These are phyloP conservation scores for Pecten maximus DNA, from an alignment of 2,888 invertebrate genomes.

Conservation along the genomic window DNA sequence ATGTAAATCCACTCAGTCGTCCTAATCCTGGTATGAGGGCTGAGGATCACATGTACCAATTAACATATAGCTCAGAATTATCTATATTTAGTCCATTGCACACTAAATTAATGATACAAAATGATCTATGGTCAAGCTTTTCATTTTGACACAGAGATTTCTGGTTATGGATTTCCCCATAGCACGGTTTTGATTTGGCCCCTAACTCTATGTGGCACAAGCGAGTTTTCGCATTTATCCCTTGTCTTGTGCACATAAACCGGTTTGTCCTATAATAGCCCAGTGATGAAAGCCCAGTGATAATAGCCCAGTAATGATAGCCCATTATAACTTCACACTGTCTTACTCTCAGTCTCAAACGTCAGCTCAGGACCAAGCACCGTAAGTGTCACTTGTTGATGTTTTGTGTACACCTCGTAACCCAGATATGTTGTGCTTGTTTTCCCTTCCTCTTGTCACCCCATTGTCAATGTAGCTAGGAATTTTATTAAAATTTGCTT, in stretches of 20 bases:
- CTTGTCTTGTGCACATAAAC: no score
- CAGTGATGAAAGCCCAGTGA: no score
- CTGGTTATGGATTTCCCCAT: not conserved
- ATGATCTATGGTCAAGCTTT: not conserved
- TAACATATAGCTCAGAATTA: no score
- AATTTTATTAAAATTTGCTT: conserved; percentile 3
- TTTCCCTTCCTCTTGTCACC: not conserved
- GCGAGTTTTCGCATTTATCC: no score
- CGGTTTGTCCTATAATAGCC: no score
- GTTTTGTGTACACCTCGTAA: conserved; percentile 10
- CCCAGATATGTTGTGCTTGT: not conserved
- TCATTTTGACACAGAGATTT: not conserved
- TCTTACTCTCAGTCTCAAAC: conserved; percentile 64
- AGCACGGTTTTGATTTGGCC: not conserved
- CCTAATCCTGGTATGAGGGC: no score
- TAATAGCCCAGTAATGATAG: no score
- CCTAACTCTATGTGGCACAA: not conserved
- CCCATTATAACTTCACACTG: conserved; percentile 15
- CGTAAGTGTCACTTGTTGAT: conserved; percentile 67
- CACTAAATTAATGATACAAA: no score
- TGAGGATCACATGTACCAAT: no score
- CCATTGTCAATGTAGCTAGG: conserved; percentile 9
- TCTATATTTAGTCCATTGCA: no score
- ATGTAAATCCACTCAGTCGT: no score
- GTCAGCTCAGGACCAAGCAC: conserved; percentile 68